Evolutionary conservation across 2,113 vertebrate species (phyloP).

Genomic region (Bagarius yarrelli): DNA sequence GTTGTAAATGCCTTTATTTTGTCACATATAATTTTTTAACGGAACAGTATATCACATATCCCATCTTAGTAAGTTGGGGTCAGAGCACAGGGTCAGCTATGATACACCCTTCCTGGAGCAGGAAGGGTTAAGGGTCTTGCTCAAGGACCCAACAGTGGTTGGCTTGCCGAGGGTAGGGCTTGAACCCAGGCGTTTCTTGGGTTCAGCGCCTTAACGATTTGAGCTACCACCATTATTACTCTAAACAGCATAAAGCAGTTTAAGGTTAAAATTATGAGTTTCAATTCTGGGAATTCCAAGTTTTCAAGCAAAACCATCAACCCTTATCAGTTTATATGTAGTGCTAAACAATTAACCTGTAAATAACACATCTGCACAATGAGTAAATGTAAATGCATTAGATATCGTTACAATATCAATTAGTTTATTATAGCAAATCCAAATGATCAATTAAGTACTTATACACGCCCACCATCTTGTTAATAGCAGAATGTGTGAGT

Average conservation of each 20-base stretch:
- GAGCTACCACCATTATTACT: not conserved
- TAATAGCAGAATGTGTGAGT: constrained; percentile 68
- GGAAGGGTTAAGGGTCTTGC: no score
- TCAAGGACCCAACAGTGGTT: no score
- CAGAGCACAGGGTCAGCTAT: no score
- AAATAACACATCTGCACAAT: not conserved
- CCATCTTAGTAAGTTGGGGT: no score
- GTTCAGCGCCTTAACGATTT: no score
- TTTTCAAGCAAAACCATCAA: not conserved
- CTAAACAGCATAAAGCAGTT: not conserved
- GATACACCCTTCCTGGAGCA: no score
- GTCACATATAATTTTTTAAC: no score
- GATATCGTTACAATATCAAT: no score
- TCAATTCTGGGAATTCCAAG: not conserved
- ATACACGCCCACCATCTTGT: constrained; percentile 71
- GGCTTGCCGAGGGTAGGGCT: no score
- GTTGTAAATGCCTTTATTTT: no score
- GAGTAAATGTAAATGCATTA: not conserved
- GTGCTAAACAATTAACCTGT: not conserved
- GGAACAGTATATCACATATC: no score
- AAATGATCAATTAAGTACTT: not conserved
- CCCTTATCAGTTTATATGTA: not conserved
- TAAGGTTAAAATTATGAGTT: not conserved
- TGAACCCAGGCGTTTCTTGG: no score
- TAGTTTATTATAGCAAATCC: not conserved